These are phyloP conservation scores for Knipowitschia caucasica DNA, from an alignment of 2,797 vertebrate species.

Conservation along the genomic window DNA sequence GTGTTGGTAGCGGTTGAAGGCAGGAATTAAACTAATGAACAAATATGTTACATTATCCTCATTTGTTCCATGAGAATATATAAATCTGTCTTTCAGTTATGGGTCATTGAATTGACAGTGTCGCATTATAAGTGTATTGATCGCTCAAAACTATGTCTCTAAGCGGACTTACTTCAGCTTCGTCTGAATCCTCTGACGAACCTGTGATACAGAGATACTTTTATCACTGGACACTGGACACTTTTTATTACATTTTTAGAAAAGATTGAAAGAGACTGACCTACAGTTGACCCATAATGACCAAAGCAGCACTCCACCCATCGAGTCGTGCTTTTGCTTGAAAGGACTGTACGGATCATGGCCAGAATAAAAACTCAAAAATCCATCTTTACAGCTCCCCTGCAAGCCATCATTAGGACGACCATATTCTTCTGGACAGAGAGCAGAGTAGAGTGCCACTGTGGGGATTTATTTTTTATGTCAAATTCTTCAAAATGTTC, in stretches of 20 bases:
- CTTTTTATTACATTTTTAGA: not conserved
- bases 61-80: too few relatives aligned
- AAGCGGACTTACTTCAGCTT: constrained; percentile 66
- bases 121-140: constrained; percentile 60
- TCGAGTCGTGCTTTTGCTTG: not conserved
- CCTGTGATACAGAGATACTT: constrained; percentile 37
- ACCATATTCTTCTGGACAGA: not conserved
- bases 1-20: too few relatives aligned
- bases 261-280: not conserved
- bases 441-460: not conserved
- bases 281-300: constrained; percentile 7
- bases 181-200: constrained; percentile 57
- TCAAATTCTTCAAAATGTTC: not conserved
- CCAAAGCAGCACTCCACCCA: not conserved
- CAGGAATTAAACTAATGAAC: too few relatives aligned
- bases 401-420: constrained; percentile 4
- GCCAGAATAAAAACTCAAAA: not conserved
- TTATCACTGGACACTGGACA: constrained; percentile 13
- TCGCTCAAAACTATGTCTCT: constrained; percentile 50
- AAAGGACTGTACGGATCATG: not conserved
- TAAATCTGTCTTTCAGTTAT: constrained; percentile 46
- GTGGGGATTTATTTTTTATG: not conserved
- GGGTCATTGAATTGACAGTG: constrained; percentile 33
- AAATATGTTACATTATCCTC: too few relatives aligned
- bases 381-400: not conserved